These are phyloP conservation scores for Thera britannica DNA, from an alignment of 2,888 invertebrate species.

Conservation along the genomic window DNA sequence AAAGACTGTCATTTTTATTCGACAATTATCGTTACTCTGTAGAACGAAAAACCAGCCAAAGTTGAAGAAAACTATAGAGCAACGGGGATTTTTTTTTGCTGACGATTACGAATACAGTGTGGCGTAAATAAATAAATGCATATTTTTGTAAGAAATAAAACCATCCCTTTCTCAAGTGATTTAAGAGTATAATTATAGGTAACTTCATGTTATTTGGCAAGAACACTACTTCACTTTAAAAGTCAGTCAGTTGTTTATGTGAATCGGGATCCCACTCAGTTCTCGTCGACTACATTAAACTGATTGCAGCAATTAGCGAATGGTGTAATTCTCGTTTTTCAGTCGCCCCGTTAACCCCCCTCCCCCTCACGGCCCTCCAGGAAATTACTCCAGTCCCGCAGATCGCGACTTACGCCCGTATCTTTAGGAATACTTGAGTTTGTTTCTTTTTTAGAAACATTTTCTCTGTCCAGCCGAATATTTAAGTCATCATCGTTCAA, in stretches of 20 bases:
- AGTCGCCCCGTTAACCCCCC: conserved; percentile 58
- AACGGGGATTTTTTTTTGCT: too few species aligned
- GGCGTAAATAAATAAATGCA: too few species aligned
- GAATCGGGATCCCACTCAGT: conserved; percentile 68
- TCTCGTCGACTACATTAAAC: conserved; percentile 82
- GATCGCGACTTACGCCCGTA: conserved; percentile 59
- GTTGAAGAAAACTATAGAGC: too few species aligned
- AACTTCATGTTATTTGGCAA: neutral
- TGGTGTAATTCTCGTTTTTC: conserved; percentile 83
- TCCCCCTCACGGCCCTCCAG: conserved; percentile 56
- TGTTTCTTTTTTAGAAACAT: neutral
- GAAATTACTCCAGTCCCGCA: conserved; percentile 79
- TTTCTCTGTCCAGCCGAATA: too few species aligned
- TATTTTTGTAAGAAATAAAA: too few species aligned
- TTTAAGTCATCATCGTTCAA: too few species aligned
- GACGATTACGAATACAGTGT: too few species aligned
- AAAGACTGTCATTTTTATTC: too few species aligned
- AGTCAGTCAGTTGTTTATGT: conserved; percentile 63
- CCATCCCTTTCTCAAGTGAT: neutral
- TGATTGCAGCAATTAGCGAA: conserved; percentile 84
- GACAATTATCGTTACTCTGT: too few species aligned
- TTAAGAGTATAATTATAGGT: neutral
- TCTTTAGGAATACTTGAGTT: neutral
- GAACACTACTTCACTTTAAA: conserved; percentile 27
- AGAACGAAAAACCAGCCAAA: too few species aligned